Percentiles rank a stretch among this genome's conserved stretches.
Evolutionary conservation across 2,113 vertebrate genomes (phyloP).

Genomic region (Heterotilapia buettikoferi): DNA sequence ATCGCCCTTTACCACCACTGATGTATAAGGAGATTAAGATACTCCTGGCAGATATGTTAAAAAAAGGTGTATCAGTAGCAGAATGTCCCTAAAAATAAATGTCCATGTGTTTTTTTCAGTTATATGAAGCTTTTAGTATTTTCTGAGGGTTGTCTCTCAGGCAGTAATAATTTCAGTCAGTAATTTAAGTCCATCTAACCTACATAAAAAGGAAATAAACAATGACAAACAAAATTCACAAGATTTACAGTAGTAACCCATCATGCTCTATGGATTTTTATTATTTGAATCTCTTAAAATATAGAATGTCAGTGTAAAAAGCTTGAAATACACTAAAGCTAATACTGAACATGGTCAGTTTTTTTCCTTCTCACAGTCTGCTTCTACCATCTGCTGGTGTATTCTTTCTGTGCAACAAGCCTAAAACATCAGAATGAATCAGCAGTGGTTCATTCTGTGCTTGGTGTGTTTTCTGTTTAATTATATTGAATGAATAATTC

Average conservation of each 20-base stretch:
- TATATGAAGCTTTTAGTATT: not conserved
- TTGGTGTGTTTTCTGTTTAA: not conserved
- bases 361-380: not conserved
- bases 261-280: not conserved
- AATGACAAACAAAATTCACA: not conserved
- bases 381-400: not conserved
- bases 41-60: too few species aligned
- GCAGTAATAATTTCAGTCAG: not conserved
- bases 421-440: not conserved
- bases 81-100: not conserved
- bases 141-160: not conserved
- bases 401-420: not conserved
- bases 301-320: not conserved
- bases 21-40: too few species aligned
- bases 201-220: not conserved
- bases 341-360: not conserved
- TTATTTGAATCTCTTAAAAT: not conserved
- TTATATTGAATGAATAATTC: not conserved
- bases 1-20: too few species aligned
- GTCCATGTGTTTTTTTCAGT: not conserved
- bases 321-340: not conserved
- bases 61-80: not conserved
- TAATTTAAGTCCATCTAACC: not conserved
- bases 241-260: not conserved
- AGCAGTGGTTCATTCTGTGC: not conserved